Conservation (phyloP, 2,797 vertebrate species). For the Sebastes steindachneri region DNA sequence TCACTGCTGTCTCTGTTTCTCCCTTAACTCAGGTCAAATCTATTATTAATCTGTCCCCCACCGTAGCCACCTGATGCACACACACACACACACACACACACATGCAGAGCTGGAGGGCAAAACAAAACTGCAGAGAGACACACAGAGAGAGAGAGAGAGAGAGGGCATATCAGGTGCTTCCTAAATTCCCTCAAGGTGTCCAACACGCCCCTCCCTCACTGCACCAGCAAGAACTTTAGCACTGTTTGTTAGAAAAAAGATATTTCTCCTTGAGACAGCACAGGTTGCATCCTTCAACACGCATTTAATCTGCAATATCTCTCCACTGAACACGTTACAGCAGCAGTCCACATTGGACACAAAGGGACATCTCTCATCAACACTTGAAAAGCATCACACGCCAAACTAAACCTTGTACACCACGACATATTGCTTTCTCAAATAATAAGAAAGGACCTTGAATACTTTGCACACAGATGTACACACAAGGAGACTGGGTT, state of each 20-base stretch:
- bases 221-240: conserved; percentile 9
- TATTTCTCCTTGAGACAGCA: conserved; percentile 31
- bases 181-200: conserved; percentile 37
- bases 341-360: conserved; percentile 1
- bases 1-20: conserved; percentile 39
- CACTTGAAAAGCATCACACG: conserved; percentile 20
- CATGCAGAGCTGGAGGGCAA: conserved; percentile 35
- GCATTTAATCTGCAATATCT: conserved; percentile 23
- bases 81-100: conserved; percentile 17
- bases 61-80: conserved; percentile 47
- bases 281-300: conserved; percentile 12
- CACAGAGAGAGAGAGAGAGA: background rate
- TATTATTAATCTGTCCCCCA: conserved; percentile 62
- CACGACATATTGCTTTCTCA: background rate
- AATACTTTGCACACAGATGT: conserved; percentile 1
- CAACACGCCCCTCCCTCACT: background rate
- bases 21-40: conserved; percentile 58
- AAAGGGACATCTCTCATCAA: conserved; percentile 28
- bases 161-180: conserved; percentile 37
- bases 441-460: conserved; percentile 18
- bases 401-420: background rate
- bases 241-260: conserved; percentile 6
- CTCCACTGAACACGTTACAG: conserved; percentile 12
- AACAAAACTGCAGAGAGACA: conserved; percentile 44
- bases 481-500: background rate